Evolutionary conservation across 2,797 vertebrate genomes (phyloP), one percentile per base, ranked within the genome.

Genomic region (Gadopsis bispinosus): DNA sequence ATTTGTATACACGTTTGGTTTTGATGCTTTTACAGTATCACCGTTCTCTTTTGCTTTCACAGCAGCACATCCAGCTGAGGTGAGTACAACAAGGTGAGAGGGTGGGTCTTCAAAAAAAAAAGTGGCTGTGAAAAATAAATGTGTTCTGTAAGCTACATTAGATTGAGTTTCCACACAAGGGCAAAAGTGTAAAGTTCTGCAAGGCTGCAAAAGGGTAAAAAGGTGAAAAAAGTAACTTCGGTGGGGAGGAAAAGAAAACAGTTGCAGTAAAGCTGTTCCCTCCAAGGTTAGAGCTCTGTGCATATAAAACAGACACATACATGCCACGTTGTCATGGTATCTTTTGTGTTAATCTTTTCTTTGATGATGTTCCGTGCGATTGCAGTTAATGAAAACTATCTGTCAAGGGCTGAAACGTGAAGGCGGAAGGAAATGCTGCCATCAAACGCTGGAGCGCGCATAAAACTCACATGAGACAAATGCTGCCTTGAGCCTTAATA

Each of bases 381-480:
- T 20, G 39, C 0, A 0, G 80, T 75, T 88, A 89, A 91, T 90
- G 85, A 94, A 91, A 92, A 72, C 84, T 45, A 87, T 90, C 76
- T 48, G 73, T 92, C 85, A 89, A 43, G 33, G 11, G 50, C 62
- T 62, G 31, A 81, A 84, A 82, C 54, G 68, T 43, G 19, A 78
- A 69, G 71, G 54, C 31, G 60, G 75, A 81, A 72, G 80, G 62
- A 71, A 87, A 87, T 41, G 51, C 22, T 47, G 66, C 69, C 73
- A 81, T 86, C 69, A 79, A 90, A 83, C 64, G 76, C 50, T 22
- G 47, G 22, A 59, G 62, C 6, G 14, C 45, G 65, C 50, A 77
- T 50, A 71, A 81, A 84, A 73, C 45, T 70, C 75, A n/a, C 53
- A 19, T 45, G 51, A 73, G 33, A 75, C 84, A 75, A 85, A 80